These are phyloP conservation scores for Euspilapteryx auroguttella DNA, from an alignment of 2,888 invertebrate genomes.

Conservation along the genomic window DNA sequence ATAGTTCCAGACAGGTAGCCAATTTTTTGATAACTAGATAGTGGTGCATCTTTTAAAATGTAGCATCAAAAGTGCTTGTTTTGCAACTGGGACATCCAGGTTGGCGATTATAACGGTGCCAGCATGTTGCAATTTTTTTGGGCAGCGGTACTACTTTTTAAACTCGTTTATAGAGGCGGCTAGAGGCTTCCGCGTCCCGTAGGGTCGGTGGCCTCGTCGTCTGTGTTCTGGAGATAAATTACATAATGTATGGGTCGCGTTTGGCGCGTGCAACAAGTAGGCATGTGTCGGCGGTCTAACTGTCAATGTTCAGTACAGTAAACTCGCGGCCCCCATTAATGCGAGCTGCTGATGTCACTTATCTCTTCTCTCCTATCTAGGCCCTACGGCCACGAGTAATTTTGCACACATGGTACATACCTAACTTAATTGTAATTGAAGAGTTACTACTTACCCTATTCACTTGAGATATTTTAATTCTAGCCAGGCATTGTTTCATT, in stretches of 20 bases:
- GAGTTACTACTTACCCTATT: neutral
- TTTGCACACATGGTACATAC: slow-evolving; percentile 42
- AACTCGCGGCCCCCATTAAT: slow-evolving; percentile 60
- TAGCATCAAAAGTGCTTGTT: slow-evolving; percentile 40
- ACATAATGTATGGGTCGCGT: slow-evolving; percentile 58
- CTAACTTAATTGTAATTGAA: no score
- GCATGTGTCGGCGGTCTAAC: slow-evolving; percentile 59
- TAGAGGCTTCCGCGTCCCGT: slow-evolving; percentile 61
- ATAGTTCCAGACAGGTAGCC: slow-evolving; percentile 29
- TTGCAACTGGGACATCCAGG: slow-evolving; percentile 60
- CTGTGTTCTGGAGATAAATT: slow-evolving; percentile 57
- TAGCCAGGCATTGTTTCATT: no score
- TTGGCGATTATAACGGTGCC: slow-evolving; percentile 63
- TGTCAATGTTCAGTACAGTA: slow-evolving; percentile 62
- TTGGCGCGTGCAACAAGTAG: slow-evolving; percentile 60
- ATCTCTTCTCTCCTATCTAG: slow-evolving; percentile 58
- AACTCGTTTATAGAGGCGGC: slow-evolving; percentile 61
- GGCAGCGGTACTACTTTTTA: slow-evolving; percentile 62
- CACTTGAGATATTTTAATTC: no score
- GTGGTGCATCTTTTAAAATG: slow-evolving; percentile 47
- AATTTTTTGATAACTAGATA: slow-evolving; percentile 44
- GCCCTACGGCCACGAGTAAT: slow-evolving; percentile 59
- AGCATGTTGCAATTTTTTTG: slow-evolving; percentile 64
- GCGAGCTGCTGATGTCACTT: slow-evolving; percentile 61
- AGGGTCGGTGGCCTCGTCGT: slow-evolving; percentile 57